phyloP scores from a whole-genome alignment of 2,797 vertebrate genomes.

The Hippopotamyrus pictus region DNA sequence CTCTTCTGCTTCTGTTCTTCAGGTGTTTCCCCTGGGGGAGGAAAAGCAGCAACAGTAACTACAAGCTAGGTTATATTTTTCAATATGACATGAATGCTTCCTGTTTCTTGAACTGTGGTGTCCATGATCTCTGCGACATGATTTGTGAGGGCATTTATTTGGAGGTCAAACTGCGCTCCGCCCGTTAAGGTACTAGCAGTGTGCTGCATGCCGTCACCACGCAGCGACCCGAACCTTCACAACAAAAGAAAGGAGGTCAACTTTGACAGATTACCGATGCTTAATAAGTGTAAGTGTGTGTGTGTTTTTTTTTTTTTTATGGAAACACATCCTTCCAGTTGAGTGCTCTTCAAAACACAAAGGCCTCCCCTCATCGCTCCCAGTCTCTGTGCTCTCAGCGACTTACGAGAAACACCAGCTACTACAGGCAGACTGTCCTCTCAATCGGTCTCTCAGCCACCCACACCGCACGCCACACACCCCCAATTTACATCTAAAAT shows the following conservation, averaged over 20 bases:
- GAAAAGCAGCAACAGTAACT: not conserved
- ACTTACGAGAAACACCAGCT: not conserved
- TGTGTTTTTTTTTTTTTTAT: not conserved
- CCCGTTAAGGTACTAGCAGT: not conserved
- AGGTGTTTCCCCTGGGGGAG: slow-evolving; percentile 50
- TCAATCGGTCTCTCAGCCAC: not conserved
- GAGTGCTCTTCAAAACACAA: not conserved
- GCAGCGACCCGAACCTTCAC: not conserved
- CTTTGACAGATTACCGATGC: slow-evolving; percentile 48
- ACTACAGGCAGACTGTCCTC: not conserved
- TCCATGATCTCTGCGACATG: not conserved
- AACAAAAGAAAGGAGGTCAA: slow-evolving; percentile 34
- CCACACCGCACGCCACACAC: not conserved
- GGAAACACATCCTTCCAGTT: slow-evolving; percentile 37
- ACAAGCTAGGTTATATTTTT: not conserved
- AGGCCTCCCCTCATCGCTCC: slow-evolving; percentile 7
- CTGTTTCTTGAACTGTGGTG: not conserved
- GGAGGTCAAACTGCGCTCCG: not conserved
- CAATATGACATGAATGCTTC: not conserved
- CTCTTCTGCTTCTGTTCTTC: slow-evolving; percentile 52
- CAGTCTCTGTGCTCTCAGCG: not conserved
- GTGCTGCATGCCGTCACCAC: not conserved
- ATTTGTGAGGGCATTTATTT: not conserved
- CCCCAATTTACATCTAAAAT: not conserved
- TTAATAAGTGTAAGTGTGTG: slow-evolving; percentile 48